Conservation (phyloP, 1,140 invertebrate species). For the Tigriopus japonicus region DNA sequence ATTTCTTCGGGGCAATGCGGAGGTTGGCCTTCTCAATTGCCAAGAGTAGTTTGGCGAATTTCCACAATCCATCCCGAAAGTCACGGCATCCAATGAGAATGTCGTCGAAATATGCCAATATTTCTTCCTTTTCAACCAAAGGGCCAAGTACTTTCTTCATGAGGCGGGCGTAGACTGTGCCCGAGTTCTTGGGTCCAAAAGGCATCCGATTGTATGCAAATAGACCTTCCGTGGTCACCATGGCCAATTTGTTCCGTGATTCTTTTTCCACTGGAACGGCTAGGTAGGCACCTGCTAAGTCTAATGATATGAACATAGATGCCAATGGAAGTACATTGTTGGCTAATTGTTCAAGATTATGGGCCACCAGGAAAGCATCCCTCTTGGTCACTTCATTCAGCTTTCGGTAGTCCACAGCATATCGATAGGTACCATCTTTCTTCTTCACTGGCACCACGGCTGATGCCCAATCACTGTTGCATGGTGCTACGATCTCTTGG, state of each 20-base stretch:
- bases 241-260: not conserved
- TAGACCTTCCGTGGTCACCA: not conserved
- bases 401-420: not conserved
- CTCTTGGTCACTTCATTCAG: not conserved
- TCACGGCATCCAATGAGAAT: no score
- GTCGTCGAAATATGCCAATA: no score
- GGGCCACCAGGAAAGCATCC: not conserved
- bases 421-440: not conserved
- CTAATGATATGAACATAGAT: not conserved
- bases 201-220: not conserved
- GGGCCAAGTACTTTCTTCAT: not conserved
- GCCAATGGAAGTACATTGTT: not conserved
- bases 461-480: not conserved
- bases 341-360: not conserved
- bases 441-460: not conserved
- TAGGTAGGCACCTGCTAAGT: not conserved
- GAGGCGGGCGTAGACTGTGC: not conserved
- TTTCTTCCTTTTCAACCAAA: no score
- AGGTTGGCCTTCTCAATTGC: not conserved
- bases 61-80: not conserved
- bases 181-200: slow-evolving; percentile 1
- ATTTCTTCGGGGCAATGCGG: not conserved
- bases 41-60: not conserved
- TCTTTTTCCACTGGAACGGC: not conserved
- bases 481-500: not conserved